phyloP scores from a whole-genome alignment of 1,140 invertebrate species.

The silkworm (Bombyx mori) region ASM3026992v2 NC_085119.1:10163001-10163500 shows the following conservation, averaged over 20 bases:
- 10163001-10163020: too few species aligned
- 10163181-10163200: slow-evolving; percentile 79
- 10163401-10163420: too few species aligned
- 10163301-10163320: slow-evolving; percentile 34
- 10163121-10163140: slow-evolving; percentile 50
- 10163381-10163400: slow-evolving; percentile 27
- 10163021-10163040: too few species aligned
- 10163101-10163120: not conserved
- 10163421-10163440: too few species aligned
- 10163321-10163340: slow-evolving; percentile 46
- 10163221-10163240: slow-evolving; percentile 77
- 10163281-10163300: slow-evolving; percentile 34
- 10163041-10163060: too few species aligned
- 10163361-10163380: slow-evolving; percentile 47
- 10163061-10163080: too few species aligned
- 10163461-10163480: too few species aligned
- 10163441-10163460: too few species aligned
- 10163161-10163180: slow-evolving; percentile 76
- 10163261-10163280: slow-evolving; percentile 49
- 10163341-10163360: slow-evolving; percentile 42
- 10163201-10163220: slow-evolving; percentile 75
- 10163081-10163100: too few species aligned
- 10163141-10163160: slow-evolving; percentile 79
- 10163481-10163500: too few species aligned
- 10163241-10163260: slow-evolving; percentile 77